phyloP scores from a whole-genome alignment of 2,797 vertebrate genomes.

The Acipenser oxyrinchus region DNA sequence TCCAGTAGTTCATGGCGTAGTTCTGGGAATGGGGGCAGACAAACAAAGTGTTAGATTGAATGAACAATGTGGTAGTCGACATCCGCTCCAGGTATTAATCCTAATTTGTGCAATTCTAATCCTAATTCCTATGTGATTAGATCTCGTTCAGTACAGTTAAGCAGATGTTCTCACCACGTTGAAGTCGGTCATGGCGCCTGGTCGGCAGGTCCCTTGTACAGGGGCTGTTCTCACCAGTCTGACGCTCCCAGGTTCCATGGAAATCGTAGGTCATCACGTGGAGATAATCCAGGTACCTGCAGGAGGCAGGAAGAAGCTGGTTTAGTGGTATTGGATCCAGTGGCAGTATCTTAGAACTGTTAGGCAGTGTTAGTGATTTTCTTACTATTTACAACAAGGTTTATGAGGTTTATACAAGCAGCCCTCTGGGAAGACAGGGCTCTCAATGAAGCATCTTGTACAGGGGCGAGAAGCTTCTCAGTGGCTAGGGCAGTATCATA shows the following conservation, averaged over 20 bases:
- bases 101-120: neutral
- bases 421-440: neutral
- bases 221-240: conserved; percentile 71
- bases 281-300: conserved; percentile 69
- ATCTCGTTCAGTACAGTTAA: neutral
- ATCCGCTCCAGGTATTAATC: no score
- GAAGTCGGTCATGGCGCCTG: conserved; percentile 34
- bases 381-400: neutral
- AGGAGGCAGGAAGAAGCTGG: neutral
- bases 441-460: neutral
- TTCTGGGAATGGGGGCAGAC: conserved; percentile 34
- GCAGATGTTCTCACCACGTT: conserved; percentile 43
- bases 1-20: conserved; percentile 58
- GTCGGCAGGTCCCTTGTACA: conserved; percentile 52
- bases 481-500: neutral
- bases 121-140: neutral
- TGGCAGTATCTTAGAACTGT: neutral
- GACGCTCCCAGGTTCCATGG: conserved; percentile 46
- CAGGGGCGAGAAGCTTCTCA: neutral
- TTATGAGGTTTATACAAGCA: neutral
- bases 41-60: neutral
- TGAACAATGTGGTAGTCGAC: no score
- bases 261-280: conserved; percentile 74
- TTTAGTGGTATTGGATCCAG: no score
- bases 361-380: neutral